Evolutionary conservation across 2,888 invertebrate species (phyloP), one percentile per base, ranked within the genome.

Genomic region (Hypselothyrea guttata): DNA sequence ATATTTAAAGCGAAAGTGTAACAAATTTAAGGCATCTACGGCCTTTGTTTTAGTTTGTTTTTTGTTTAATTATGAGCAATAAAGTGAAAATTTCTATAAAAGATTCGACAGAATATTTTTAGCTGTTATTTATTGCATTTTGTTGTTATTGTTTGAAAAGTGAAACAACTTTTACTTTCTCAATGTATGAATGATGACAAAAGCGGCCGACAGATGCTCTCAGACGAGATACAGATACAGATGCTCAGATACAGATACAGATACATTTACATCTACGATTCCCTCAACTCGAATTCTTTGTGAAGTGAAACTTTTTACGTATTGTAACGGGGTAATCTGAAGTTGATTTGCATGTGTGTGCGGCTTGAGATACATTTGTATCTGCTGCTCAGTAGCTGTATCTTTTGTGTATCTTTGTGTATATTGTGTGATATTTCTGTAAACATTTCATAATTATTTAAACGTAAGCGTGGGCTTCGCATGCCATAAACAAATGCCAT

Each of bases 131-230:
- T 52, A 52, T 53, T 31, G 42, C 52, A 52, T 8, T 40, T 51
- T 18, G 18, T 34, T 57, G 27, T 46, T 44, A 16, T 33, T 46
- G 45, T 41, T 53, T 40, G 42, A 73, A 82, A 75, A 79, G 79
- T 67, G 78, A 79, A 82, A 76, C 65, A 79, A 79, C 83, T 83
- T 79, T 79, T 81, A 79, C 76, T 83, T 83, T 83, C 22, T 72
- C 15, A 35, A 22, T 37, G n/a, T 12, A 7, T 34, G 2, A n/a
- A 22, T 35, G 40, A 45, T 57, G 52, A 63, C 67, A 67, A 71
- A 67, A 63, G 48, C 31, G 27, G 31, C 34, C 31, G 33, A 52
- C 35, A 55, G 35, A 30, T 27, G 40, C 37, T 13, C 46, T 15
- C n/a, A n/a, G n/a, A 41, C 18, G n/a, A 51, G 33, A 27, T 41